These are phyloP conservation scores for Lamellibrachia columna DNA, from an alignment of 2,888 invertebrate genomes.

Conservation along the genomic window DNA sequence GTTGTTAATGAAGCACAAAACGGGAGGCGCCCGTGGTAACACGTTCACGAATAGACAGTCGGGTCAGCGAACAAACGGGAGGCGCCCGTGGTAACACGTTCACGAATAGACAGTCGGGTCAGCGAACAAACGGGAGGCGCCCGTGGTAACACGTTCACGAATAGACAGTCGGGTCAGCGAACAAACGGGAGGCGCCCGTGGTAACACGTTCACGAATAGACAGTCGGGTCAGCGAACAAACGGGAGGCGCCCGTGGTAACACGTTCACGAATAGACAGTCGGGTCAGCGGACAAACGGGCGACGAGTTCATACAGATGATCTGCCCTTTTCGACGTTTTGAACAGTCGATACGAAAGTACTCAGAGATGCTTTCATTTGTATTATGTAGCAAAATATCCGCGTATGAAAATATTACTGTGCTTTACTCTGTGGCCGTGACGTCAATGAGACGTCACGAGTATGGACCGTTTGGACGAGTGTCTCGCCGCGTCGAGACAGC, in stretches of 20 bases:
- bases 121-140: background rate
- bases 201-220: background rate
- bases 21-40: background rate
- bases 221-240: background rate
- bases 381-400: background rate
- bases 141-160: background rate
- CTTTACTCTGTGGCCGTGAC: background rate
- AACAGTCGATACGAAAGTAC: conserved; percentile 2
- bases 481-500: background rate
- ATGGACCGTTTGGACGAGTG: background rate
- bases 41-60: background rate
- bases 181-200: background rate
- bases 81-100: background rate
- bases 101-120: background rate
- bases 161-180: background rate
- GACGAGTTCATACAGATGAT: background rate
- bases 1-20: background rate
- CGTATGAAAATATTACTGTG: background rate
- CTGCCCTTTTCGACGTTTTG: background rate
- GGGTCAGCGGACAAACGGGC: background rate
- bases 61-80: background rate
- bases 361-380: background rate
- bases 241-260: background rate
- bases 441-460: background rate
- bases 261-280: background rate